Evolutionary conservation across 2,888 invertebrate species (phyloP).

Genomic region (Ichneumoninae sp.): DNA sequence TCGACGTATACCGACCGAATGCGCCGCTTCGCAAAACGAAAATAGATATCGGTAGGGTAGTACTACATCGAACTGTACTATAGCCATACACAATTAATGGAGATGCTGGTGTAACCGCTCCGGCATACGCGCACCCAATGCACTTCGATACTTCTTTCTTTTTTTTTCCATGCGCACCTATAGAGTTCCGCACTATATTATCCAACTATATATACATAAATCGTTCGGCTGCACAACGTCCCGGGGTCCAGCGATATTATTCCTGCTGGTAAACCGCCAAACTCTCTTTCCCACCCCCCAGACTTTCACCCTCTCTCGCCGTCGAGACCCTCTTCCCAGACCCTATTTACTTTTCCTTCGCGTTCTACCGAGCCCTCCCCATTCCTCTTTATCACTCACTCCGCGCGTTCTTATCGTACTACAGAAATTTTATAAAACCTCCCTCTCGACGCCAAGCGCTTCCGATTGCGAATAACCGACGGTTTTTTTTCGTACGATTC

Average conservation of each 20-base stretch:
- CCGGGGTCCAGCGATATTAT: conserved; percentile 49
- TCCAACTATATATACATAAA: background rate
- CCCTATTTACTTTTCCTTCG: conserved; percentile 28
- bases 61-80: no score
- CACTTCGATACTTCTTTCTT: background rate
- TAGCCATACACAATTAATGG: background rate
- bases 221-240: background rate
- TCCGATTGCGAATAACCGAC: conserved; percentile 57
- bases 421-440: conserved; percentile 60
- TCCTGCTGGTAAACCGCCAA: conserved; percentile 57
- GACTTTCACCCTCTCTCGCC: background rate
- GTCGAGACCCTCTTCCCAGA: background rate
- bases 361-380: conserved; percentile 3
- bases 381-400: conserved; percentile 46
- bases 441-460: conserved; percentile 52
- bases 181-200: background rate
- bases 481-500: conserved; percentile 43
- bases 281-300: conserved; percentile 44
- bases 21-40: conserved; percentile 76
- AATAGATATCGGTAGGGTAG: conserved; percentile 75
- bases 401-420: conserved; percentile 17
- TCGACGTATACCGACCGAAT: conserved; percentile 76
- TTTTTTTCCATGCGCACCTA: background rate
- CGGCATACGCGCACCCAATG: background rate
- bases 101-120: background rate